These are phyloP conservation scores for Gandaritis pyraliata DNA, from an alignment of 2,888 invertebrate species.

Conservation along the genomic window DNA sequence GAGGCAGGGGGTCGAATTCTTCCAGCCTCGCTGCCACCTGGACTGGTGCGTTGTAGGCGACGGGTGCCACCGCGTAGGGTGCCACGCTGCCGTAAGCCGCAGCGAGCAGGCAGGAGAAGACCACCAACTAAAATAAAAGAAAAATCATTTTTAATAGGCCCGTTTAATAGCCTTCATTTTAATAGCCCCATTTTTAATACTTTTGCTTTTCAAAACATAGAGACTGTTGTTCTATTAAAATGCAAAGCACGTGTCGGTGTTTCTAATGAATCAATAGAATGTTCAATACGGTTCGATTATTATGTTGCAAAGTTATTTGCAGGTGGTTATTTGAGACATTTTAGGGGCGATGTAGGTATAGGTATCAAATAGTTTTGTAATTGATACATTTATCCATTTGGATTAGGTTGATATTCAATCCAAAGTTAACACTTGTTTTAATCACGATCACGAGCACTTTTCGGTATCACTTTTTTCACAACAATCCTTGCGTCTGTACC, in stretches of 20 bases:
- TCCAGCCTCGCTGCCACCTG: slow-evolving; percentile 64
- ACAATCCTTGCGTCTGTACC: slow-evolving; percentile 64
- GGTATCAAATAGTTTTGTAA: slow-evolving; percentile 17
- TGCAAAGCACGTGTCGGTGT: slow-evolving; percentile 18
- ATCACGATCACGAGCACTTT: slow-evolving; percentile 39
- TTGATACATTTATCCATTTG: slow-evolving; percentile 3
- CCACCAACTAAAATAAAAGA: slow-evolving; percentile 66
- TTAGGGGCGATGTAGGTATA: not conserved
- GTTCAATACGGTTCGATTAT: slow-evolving; percentile 15
- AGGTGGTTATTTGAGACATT: slow-evolving; percentile 21
- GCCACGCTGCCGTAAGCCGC: slow-evolving; percentile 65
- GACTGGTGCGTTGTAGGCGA: slow-evolving; percentile 27
- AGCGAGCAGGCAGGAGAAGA: slow-evolving; percentile 72
- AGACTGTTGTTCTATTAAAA: slow-evolving; percentile 18
- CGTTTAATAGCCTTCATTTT: too few species aligned
- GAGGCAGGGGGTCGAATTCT: slow-evolving; percentile 83
- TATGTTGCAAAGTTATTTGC: slow-evolving; percentile 18
- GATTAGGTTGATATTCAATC: slow-evolving; percentile 7
- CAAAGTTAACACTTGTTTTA: slow-evolving; percentile 21
- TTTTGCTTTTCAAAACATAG: not conserved
- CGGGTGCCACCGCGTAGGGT: slow-evolving; percentile 50
- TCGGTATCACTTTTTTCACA: slow-evolving; percentile 43
- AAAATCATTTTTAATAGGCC: not conserved
- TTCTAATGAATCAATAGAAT: slow-evolving; percentile 25
- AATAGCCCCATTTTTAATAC: too few species aligned